Base-by-base conservation (phyloP, 2,797 vertebrate genomes). In the Botia kubotai region DNA sequence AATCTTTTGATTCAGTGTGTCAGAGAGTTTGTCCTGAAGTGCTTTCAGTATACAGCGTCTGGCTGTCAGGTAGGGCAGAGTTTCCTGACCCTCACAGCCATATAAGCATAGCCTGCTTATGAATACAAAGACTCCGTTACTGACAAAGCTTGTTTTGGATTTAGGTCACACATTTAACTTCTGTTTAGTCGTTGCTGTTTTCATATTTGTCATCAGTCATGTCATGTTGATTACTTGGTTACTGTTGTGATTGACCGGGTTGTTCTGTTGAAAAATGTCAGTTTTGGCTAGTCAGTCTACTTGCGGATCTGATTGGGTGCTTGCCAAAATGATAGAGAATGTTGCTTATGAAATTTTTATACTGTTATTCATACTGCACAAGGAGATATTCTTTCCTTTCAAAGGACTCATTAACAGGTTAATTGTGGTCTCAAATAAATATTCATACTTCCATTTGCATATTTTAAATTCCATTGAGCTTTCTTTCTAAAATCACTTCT, bases 21-120 rank as follows among this genome's bases (percentile, higher is more conserved):
- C 23, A 48, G 8, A 53, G 23, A 19, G 17, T 48, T 58, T 16
- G 13, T 62, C 67, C 48, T 60, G 55, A 70, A 29, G 14, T 46
- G 39, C 39, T 77, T 69, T 58, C 53, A 60, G 16, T 23, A 62
- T 67, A 50, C 55, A 33, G 39, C 7, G 7, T 8, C 39, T 36
- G 29, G 6, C 55, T 71, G 69, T 67, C 58, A 71, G 58, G 62
- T 79, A 63, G 33, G 16, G 23, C 57, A 52, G 67, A 62, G 23
- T 62, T 50, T 62, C 17, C 21, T 48, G 21, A 50, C 36, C 13
- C 29, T 62, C 23, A 62, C 46, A 65, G 46, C 77, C 10, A 33
- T 58, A 46, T 29, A n/a, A 72, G n/a, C 57, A 3, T 14, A 75
- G 55, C 17, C 52, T 50, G 23, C 39, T 48, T 70, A 60, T 36